Evolutionary conservation across 2,888 invertebrate species (phyloP).

Genomic region (Eupithecia subumbrata): DNA sequence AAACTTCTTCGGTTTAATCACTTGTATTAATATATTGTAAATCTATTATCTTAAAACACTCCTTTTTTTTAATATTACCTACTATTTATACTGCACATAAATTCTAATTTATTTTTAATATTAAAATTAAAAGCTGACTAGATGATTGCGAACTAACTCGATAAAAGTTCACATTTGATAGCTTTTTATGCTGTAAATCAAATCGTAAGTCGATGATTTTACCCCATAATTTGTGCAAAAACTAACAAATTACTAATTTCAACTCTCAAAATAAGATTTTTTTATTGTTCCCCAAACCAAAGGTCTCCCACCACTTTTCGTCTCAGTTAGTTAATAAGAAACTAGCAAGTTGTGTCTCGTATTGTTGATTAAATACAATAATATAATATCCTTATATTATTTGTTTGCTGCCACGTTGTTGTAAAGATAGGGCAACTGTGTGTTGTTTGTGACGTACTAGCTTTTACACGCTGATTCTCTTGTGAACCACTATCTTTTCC

Average conservation of each 20-base stretch:
- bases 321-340: slow-evolving; percentile 3
- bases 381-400: slow-evolving; percentile 31
- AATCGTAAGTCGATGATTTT: neutral
- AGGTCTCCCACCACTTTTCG: neutral
- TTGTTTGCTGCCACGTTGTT: slow-evolving; percentile 29
- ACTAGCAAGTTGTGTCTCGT: slow-evolving; percentile 11
- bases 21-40: neutral
- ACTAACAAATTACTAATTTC: neutral
- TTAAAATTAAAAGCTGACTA: neutral
- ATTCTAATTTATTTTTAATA: neutral
- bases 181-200: neutral
- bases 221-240: neutral
- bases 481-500: neutral
- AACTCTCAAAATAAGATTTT: neutral
- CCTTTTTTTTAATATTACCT: neutral
- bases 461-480: neutral
- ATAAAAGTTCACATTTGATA: neutral
- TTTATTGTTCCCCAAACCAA: neutral
- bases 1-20: neutral
- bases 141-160: neutral
- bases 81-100: no score
- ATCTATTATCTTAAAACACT: neutral
- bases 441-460: slow-evolving; percentile 4
- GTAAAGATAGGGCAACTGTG: slow-evolving; percentile 5
- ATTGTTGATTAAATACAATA: slow-evolving; percentile 30